Base-by-base conservation (phyloP, 1,140 invertebrate species). In the Meloidogyne floridensis region DNA sequence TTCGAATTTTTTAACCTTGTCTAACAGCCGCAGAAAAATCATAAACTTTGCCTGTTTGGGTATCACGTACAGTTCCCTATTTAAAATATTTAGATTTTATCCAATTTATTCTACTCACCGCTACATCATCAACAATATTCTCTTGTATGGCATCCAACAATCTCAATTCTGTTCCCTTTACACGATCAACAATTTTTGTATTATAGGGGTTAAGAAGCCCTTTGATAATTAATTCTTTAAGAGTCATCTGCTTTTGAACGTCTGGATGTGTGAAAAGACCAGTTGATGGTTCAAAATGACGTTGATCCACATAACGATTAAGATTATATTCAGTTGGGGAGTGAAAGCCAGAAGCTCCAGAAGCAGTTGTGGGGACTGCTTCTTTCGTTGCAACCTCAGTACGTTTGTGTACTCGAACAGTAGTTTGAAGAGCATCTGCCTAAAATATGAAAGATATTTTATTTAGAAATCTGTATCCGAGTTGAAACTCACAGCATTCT, bases 141-240 rank as follows among this genome's bases (percentile, higher is more conserved):
- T 92, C 91, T 82, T 93, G 92, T 69, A 97, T 95, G 0, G 95
- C 95, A 85, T 95, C 94, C 56, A 92, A 92, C 13, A 97, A 89
- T 2, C 94, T 93, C 76, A 96, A 93, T 4, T 95, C 93, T 83
- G 94, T 93, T 83, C 93, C 93, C 72, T 93, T 93, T 89, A 93
- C 91, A 32, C 94, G 93, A 91, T 95, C 94, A 89, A 94, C 93
- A 59, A 96, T 80, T 56, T 80, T 79, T 43, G 84, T 86, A 65
- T 70, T 53, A 77, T 86, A 86, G 5, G 85, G 85, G 69, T 87
- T 84, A 18, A 86, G 80, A 82, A 83, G 86, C 1, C 85, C 85
- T 74, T 87, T 85, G n/a, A 86, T 76, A 72, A 86, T 87, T 51
- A 86, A 72, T 72, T 87, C 86, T 75, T 86, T 86, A 43, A 86